phyloP scores from a whole-genome alignment of 2,888 invertebrate species.

The Hedychridium roseum region DNA sequence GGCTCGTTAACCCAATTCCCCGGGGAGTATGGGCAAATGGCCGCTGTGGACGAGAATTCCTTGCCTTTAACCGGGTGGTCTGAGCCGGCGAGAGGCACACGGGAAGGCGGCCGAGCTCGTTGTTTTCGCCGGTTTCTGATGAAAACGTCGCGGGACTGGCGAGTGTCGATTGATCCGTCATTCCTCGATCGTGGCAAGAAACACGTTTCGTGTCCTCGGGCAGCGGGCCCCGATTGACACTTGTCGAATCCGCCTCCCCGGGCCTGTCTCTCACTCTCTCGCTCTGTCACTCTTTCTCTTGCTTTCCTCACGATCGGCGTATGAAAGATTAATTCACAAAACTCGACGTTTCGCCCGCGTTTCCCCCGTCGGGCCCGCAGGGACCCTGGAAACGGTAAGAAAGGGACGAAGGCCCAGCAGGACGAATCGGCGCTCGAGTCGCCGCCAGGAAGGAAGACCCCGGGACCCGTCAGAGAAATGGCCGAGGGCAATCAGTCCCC shows the following conservation, averaged over 20 bases:
- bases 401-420: conserved; percentile 47
- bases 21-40: too few relatives aligned
- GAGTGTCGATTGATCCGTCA: conserved; percentile 47
- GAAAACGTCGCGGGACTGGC: conserved; percentile 31
- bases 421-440: conserved; percentile 52
- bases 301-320: conserved; percentile 18
- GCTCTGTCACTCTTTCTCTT: not conserved
- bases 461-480: conserved; percentile 52
- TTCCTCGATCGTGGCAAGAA: conserved; percentile 39
- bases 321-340: conserved; percentile 48
- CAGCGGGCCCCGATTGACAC: conserved; percentile 35
- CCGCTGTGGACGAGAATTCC: conserved; percentile 1
- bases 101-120: not conserved
- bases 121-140: conserved; percentile 36
- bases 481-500: conserved; percentile 72
- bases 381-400: conserved; percentile 49
- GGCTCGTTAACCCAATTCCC: too few relatives aligned
- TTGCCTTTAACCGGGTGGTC: not conserved
- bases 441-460: conserved; percentile 47
- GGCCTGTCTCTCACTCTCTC: not conserved
- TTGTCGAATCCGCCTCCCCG: conserved; percentile 16
- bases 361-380: conserved; percentile 33
- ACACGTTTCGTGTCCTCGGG: conserved; percentile 24
- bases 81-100: too few relatives aligned
- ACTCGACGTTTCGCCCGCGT: conserved; percentile 40